These are phyloP conservation scores for Coleophora deauratella DNA, from an alignment of 2,888 invertebrate species.

Conservation along the genomic window DNA sequence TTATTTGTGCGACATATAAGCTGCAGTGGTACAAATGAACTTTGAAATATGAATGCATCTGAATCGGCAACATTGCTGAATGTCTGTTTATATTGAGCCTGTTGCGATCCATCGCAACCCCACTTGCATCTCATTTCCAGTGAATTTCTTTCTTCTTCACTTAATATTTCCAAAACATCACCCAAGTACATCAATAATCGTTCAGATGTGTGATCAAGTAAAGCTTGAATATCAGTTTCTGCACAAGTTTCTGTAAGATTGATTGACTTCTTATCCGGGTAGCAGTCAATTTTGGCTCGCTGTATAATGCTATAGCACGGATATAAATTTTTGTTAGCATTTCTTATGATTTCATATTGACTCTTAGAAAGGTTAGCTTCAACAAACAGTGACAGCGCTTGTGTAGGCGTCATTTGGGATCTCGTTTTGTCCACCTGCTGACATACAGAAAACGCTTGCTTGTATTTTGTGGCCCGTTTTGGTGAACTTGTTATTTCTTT, in stretches of 20 bases:
- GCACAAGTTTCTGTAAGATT: not conserved
- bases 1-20: conserved; percentile 1
- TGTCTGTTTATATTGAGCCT: conserved; percentile 24
- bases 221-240: not conserved
- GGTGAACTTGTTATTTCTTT: too few relatives aligned
- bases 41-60: conserved; percentile 28
- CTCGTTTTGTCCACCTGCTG: too few relatives aligned
- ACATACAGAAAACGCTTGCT: too few relatives aligned
- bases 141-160: conserved; percentile 4
- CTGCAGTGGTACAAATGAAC: conserved; percentile 10
- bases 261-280: not conserved
- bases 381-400: too few relatives aligned
- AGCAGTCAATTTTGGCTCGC: conserved; percentile 7
- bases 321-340: conserved; percentile 1
- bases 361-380: too few relatives aligned
- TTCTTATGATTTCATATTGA: too few relatives aligned
- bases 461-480: too few relatives aligned
- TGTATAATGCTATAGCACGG: conserved; percentile 8
- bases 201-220: not conserved
- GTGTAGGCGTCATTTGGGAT: too few relatives aligned
- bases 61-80: conserved; percentile 16
- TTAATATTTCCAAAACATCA: conserved; percentile 6
- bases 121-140: conserved; percentile 20
- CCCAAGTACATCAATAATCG: not conserved
- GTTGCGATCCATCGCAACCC: conserved; percentile 28